Base-by-base conservation (phyloP, 2,888 invertebrate genomes). In the Abrostola tripartita region DNA sequence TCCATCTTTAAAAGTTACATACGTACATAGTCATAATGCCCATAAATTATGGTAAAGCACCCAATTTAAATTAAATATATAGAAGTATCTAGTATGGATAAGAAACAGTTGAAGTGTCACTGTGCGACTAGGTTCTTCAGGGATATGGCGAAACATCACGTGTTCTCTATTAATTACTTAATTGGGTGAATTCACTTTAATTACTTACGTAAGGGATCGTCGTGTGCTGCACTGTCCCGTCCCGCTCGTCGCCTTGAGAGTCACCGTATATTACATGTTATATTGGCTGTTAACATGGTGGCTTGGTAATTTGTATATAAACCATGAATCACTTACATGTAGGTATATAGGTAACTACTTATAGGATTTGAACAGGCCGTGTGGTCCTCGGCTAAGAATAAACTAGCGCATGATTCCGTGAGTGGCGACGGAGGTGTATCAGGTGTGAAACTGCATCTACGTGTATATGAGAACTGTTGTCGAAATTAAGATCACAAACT, bases 141-240 rank as follows among this genome's bases (percentile, higher is more conserved):
- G 61, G 75, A 58, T 52, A 57, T 38, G 60, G 69, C 12, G 50
- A 52, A 55, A 64, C 54, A 61, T 61, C 12, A 69, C 56, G 37
- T 57, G 50, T 53, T 74, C 65, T 75, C 68, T 62, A 71, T 73
- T 81, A 79, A 78, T 74, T 78, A 78, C 79, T 68, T 79, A 79
- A 76, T 79, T 76, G 81, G 50, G 12, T 65, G 62, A 70, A 78
- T 73, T 73, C 76, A 68, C 64, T 57, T 63, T 65, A 69, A 76
- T 81, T 73, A 79, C 73, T 71, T 78, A 78, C 70, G 76, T 65
- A 42, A 53, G 62, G 65, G 58, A 66, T 66, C 51, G 68, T 57
- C 51, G 37, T 47, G 51, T 68, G 47, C 44, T 64, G 62, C 70
- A 77, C 52, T 8, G 38, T 40, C 37, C 52, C 35, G 64, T 42